Conservation (phyloP, 2,888 invertebrate genomes). For the Abscondita cerata region DNA sequence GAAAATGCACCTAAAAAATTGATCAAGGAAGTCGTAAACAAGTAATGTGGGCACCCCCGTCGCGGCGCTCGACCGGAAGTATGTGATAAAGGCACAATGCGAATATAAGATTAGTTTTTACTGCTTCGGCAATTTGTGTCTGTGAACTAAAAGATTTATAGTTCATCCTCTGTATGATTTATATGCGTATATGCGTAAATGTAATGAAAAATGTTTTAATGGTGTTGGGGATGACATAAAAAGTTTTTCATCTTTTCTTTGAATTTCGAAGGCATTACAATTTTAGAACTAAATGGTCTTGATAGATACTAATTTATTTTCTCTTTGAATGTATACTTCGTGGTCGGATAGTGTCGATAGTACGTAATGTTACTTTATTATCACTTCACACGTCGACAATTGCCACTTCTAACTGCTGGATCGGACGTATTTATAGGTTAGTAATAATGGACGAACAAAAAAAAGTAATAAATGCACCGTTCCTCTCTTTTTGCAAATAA, state of each 20-base stretch:
- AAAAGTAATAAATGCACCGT: too few species aligned
- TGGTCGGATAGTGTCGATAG: constrained; percentile 4
- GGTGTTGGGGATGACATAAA: constrained; percentile 5
- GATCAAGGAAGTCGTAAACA: constrained; percentile 42
- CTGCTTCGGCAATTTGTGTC: constrained; percentile 38
- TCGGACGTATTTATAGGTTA: constrained; percentile 40
- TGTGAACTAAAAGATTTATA: constrained; percentile 27
- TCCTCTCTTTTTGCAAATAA: too few species aligned
- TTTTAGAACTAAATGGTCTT: not conserved
- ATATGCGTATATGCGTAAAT: constrained; percentile 33
- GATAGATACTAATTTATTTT: constrained; percentile 17
- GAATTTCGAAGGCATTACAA: too few species aligned
- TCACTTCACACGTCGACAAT: constrained; percentile 35
- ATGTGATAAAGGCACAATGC: constrained; percentile 47
- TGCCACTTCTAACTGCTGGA: constrained; percentile 36
- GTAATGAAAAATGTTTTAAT: constrained; percentile 15
- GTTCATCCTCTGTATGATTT: constrained; percentile 28
- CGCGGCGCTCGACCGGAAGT: constrained; percentile 49
- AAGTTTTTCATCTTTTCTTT: constrained; percentile 5
- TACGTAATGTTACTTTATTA: constrained; percentile 20
- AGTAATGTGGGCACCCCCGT: constrained; percentile 37
- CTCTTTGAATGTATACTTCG: constrained; percentile 15
- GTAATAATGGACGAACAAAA: constrained; percentile 6
- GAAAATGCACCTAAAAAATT: constrained; percentile 27
- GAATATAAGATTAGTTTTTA: constrained; percentile 48